Percentiles rank a stretch among this genome's conserved stretches.
These are phyloP conservation scores for Odontamblyopus lacepedii DNA, from an alignment of 2,797 vertebrate genomes.

Conservation along the genomic window DNA sequence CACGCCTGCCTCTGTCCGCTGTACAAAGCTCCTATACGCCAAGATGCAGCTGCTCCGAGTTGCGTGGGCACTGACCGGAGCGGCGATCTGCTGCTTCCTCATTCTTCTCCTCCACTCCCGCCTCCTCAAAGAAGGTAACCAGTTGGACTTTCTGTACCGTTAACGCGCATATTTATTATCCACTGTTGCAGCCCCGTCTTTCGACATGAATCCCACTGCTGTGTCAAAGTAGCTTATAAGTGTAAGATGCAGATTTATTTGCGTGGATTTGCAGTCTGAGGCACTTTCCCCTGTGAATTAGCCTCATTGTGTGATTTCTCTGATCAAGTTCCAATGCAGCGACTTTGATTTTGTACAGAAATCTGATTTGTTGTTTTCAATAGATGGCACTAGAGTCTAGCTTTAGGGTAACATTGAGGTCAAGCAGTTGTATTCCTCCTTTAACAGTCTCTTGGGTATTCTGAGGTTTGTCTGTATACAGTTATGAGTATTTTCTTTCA, in stretches of 20 bases:
- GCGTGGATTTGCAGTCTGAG: neutral
- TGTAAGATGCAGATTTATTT: neutral
- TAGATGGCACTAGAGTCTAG: constrained; percentile 96
- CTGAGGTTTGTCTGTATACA: constrained; percentile 20
- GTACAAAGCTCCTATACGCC: constrained; percentile 62
- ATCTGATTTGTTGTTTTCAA: constrained; percentile 80
- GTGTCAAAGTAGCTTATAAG: neutral
- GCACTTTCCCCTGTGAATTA: neutral
- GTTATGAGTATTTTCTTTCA: constrained; percentile 9
- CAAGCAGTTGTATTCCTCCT: constrained; percentile 63
- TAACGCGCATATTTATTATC: neutral
- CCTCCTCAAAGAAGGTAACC: constrained; percentile 97
- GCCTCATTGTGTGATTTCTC: neutral
- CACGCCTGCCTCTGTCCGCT: constrained; percentile 52
- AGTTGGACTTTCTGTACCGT: constrained; percentile 2
- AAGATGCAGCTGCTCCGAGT: constrained; percentile 97
- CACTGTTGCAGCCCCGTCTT: constrained; percentile 28
- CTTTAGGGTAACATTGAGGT: constrained; percentile 83
- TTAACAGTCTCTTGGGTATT: constrained; percentile 46
- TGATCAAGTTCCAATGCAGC: constrained; percentile 25
- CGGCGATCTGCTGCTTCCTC: constrained; percentile 95
- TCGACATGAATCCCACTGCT: constrained; percentile 12
- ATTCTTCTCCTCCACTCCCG: constrained; percentile 93
- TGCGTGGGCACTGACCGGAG: constrained; percentile 95
- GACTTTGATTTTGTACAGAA: constrained; percentile 29